Evolutionary conservation across 2,888 invertebrate species (phyloP), one percentile per base, ranked within the genome.

Genomic region (Diogma glabrata): DNA sequence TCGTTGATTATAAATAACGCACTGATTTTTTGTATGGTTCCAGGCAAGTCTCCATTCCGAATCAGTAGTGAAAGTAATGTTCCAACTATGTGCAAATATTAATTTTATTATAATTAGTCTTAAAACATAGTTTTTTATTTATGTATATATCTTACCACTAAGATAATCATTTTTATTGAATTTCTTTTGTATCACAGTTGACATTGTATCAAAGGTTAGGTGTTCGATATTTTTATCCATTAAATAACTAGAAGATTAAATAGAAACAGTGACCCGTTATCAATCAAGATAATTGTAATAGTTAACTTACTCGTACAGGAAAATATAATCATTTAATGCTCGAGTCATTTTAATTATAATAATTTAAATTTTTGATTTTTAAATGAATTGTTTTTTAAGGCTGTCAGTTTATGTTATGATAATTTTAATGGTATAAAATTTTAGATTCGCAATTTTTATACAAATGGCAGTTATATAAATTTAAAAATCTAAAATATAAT

Each of bases 151-250:
- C 52, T 56, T 56, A 61, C 61, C 60, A 53, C 59, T 87, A 63
- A 87, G 89, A 65, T 83, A 81, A 61, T 89, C 87, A 50, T 81
- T 76, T 65, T 82, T 81, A 19, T 81, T 77, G 66, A 91, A 90
- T 58, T 79, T 79, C 64, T 86, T 87, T 63, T 86, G 85, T 38
- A 90, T 75, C 63, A 85, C 84, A 58, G 76, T 74, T 49, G 84
- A 82, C 60, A 92, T 75, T 43, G 76, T 75, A 61, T 92, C 91
- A 63, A 92, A 73, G 23, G 81, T 79, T 64, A 84, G 83, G 52
- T 78, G 76, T 64, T 84, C 84, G 24, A 85, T 78, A 53, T 80
- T 82, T 65, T 82, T 81, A 63, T 83, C 82, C 59, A 58, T 60
- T 47, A 61, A 51, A 51, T 58, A 56, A 52, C 61, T 61, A 47